Conservation (phyloP, 2,113 vertebrate genomes). For the Chascanopsetta lugubris region DNA sequence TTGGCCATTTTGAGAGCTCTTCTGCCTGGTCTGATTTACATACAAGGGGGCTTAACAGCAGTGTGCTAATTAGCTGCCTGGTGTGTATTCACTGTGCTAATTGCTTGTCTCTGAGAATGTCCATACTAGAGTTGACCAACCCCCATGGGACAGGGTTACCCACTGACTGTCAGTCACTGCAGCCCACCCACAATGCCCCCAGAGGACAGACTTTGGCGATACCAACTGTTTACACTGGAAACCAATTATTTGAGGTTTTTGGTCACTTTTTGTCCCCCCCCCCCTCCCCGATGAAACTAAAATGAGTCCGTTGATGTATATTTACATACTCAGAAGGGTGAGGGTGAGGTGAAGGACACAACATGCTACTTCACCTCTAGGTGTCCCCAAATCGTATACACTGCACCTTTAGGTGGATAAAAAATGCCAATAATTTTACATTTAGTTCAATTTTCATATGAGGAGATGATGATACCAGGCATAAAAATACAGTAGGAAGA, state of each 20-base stretch:
- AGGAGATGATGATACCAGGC: too few relatives aligned
- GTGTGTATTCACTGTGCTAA: conserved; percentile 59
- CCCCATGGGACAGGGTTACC: conserved; percentile 30
- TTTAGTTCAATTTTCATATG: too few relatives aligned
- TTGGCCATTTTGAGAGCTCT: conserved; percentile 29
- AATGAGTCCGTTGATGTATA: too few relatives aligned
- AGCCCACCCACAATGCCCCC: conserved; percentile 34
- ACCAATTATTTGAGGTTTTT: background rate
- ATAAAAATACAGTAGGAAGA: too few relatives aligned
- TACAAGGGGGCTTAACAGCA: conserved; percentile 38
- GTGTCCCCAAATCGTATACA: too few relatives aligned
- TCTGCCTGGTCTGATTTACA: conserved; percentile 52
- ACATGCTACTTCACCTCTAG: too few relatives aligned
- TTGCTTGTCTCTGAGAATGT: conserved; percentile 58
- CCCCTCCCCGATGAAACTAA: too few relatives aligned
- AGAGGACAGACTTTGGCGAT: background rate
- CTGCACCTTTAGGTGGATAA: too few relatives aligned
- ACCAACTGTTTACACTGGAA: background rate
- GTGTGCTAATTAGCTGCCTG: conserved; percentile 63
- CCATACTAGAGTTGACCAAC: conserved; percentile 32
- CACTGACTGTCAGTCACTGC: conserved; percentile 46
- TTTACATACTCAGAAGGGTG: too few relatives aligned
- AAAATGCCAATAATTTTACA: too few relatives aligned
- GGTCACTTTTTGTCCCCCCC: too few relatives aligned
- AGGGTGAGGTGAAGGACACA: too few relatives aligned